Conservation (phyloP, 2,888 invertebrate species). For the Drosophila diplacantha region DNA sequence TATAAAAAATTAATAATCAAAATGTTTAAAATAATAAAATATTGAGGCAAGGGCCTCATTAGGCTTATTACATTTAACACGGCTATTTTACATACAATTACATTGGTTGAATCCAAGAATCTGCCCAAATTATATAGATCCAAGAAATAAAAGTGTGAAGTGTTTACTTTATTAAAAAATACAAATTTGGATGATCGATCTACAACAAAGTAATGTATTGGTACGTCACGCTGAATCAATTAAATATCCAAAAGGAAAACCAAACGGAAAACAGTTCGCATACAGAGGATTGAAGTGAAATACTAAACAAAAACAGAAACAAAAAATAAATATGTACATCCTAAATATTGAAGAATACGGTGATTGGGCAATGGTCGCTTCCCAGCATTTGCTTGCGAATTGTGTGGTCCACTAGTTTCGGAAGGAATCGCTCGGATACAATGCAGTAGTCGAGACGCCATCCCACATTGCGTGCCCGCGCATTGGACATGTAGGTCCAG, state of each 20-base stretch:
- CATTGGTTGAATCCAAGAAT: not conserved
- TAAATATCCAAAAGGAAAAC: not conserved
- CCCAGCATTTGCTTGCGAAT: conserved; percentile 91
- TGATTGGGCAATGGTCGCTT: conserved; percentile 97
- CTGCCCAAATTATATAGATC: not conserved
- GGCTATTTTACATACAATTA: not conserved
- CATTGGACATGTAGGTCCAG: conserved; percentile 95
- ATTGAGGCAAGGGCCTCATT: no score
- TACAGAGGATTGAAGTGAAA: not conserved
- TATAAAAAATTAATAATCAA: not conserved
- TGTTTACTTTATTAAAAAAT: conserved; percentile 18
- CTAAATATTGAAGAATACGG: conserved; percentile 83
- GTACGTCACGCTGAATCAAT: not conserved
- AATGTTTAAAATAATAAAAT: no score
- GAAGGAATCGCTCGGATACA: conserved; percentile 87
- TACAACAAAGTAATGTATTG: conserved; percentile 17
- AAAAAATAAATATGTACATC: not conserved
- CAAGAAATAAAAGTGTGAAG: not conserved
- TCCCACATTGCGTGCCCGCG: conserved; percentile 93
- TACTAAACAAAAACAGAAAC: conserved; percentile 1
- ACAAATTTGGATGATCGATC: conserved; percentile 14
- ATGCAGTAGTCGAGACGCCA: conserved; percentile 99
- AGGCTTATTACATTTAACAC: no score
- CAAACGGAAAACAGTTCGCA: not conserved
- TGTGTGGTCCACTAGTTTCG: conserved; percentile 89